Evolutionary conservation across 2,888 invertebrate species (phyloP).

Genomic region (Thera britannica): DNA sequence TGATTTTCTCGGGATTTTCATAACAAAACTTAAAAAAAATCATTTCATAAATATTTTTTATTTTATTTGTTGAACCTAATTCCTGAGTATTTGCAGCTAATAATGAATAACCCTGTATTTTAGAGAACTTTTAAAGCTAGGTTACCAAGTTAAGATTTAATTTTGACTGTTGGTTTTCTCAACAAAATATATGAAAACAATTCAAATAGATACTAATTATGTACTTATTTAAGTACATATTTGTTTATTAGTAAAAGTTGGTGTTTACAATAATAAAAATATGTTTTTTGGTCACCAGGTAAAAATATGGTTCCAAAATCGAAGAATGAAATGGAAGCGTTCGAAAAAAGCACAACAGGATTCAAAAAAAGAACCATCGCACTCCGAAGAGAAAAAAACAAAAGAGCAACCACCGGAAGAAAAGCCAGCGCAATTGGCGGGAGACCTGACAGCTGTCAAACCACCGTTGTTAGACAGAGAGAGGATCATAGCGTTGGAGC

Average conservation of each 20-base stretch:
- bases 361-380: constrained; percentile 86
- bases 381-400: constrained; percentile 70
- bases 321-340: constrained; percentile 99
- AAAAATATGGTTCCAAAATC: constrained; percentile 99
- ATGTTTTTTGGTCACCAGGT: constrained; percentile 86
- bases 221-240: no score
- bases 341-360: constrained; percentile 98
- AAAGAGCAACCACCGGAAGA: constrained; percentile 63
- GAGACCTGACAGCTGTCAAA: constrained; percentile 80
- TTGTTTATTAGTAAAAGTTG: background rate
- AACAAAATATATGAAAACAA: no score
- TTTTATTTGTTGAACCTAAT: no score
- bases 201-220: no score
- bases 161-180: no score
- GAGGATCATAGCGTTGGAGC: constrained; percentile 77
- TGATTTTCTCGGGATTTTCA: no score
- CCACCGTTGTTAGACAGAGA: constrained; percentile 78
- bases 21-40: no score
- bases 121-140: no score
- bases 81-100: no score
- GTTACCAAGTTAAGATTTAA: no score
- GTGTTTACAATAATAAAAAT: background rate
- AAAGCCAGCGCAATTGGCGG: constrained; percentile 68
- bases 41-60: no score
- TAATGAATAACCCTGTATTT: no score